Evolutionary conservation across 1,140 invertebrate species (phyloP).

Genomic region (Drosophila ironensis): DNA sequence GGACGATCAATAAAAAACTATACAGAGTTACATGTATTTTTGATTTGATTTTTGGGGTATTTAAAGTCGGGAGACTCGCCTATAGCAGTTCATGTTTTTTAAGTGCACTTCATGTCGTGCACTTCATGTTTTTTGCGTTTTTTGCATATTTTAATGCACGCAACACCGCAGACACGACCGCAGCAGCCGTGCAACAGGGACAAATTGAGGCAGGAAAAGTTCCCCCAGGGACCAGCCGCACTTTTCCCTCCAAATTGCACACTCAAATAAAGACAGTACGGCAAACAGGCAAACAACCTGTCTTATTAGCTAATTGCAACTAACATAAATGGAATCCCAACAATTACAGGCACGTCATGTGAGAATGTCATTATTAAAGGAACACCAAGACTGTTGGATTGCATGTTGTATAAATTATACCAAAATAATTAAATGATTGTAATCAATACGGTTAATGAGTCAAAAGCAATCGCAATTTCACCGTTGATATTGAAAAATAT

Average conservation of each 20-base stretch:
- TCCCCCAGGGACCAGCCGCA: neutral
- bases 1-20: constrained; percentile 9
- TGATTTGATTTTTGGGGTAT: neutral
- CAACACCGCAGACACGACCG: constrained; percentile 23
- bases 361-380: no score
- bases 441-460: no score
- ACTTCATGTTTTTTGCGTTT: neutral
- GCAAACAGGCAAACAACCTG: neutral
- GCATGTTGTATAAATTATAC: no score
- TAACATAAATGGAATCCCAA: neutral
- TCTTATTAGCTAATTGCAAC: constrained; percentile 11
- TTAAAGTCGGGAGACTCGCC: no score
- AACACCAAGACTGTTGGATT: no score
- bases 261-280: neutral
- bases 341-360: neutral
- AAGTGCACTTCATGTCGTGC: no score
- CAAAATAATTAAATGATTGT: no score
- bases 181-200: neutral
- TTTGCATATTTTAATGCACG: constrained; percentile 25
- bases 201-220: constrained; percentile 15
- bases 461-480: neutral
- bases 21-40: neutral
- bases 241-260: neutral
- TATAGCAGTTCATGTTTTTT: neutral
- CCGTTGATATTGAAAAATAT: no score